Base-by-base conservation (phyloP, 2,113 vertebrate species). In the Phrynosoma blainvillii region DNA sequence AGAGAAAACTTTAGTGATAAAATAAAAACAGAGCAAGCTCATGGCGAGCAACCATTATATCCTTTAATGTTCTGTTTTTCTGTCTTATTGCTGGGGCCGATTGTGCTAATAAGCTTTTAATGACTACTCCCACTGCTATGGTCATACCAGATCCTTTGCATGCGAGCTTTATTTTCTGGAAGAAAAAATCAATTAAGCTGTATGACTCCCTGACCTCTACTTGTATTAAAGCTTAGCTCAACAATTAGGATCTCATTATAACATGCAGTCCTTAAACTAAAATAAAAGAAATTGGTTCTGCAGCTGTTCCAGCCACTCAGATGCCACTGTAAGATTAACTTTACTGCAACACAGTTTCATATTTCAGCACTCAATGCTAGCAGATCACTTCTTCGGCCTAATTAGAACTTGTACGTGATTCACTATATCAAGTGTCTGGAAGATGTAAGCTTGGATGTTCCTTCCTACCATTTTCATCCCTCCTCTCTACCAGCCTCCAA, bases 21-120 rank as follows among this genome's bases (percentile, higher is more conserved):
- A 93, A 87, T 23, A 40, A 74, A 93, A 87, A 76, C 70, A 12
- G 6, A 30, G 23, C 4, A 12, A n/a, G 66, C 79, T 80, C 80
- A 81, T 25, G 42, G n/a, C 52, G 80, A 79, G 82, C 68, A 83
- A 90, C 40, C 70, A 90, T 92, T 13, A 59, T 81, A 76, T 84
- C 71, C 82, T 87, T 91, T 87, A 14, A 73, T 20, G 80, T 47
- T 85, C 86, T 59, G 70, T 87, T 88, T 90, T 92, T 77, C 65
- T 92, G 59, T 89, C 90, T 90, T 78, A 78, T 65, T 89, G 90
- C 90, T 84, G 36, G 56, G 78, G 85, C 90, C 76, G 88, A 21
- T 91, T 79, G 74, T 70, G 73, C 92, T 95, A 95, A 96, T 92
- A 88, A 94, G 94, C 82, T 91, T 94, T 93, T 95, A 94, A 93